Evolutionary conservation across 1,140 invertebrate genomes (phyloP), one percentile per base, ranked within the genome.

Genomic region (Hesperophylax magnus): DNA sequence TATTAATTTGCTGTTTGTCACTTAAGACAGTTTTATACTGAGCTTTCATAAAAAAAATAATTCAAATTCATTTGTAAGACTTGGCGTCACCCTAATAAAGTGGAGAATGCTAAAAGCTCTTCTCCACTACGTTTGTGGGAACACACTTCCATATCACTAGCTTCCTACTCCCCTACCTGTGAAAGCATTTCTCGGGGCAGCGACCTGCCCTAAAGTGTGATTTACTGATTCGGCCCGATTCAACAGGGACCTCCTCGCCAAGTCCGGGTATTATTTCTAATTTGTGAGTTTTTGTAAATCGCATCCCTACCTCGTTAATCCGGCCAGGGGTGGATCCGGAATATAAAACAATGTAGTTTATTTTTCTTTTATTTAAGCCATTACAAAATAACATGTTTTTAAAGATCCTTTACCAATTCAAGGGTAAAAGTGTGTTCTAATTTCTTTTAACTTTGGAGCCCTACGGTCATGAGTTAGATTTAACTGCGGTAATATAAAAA

Each of bases 231-330:
- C 34, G 20, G 76, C 79, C 58, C 34, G 18, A 60, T 54, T 39
- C 67, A 71, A 52, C 69, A 71, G 77, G 81, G 75, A 81, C 80
- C 22, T 27, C 9, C 61, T 27, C 58, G 22, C 27, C 67, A 79
- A 75, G 56, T 74, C 78, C 47, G 75, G 76, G 34, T 78, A 82
- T 82, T 78, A 82, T 82, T 82, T 79, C 81, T 82, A 82, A 82
- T 82, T 82, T 81, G 75, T 47, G 81, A 75, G 47, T 34, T 71
- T 79, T 78, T 78, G 34, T 72, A 79, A 79, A 79, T 71, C 47
- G 52, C 67, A 56, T 34, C 65, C 47, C 67, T 11, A 1, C 65
- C 52, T 7, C 8, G 52, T 34, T 71, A 71, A 79, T 71, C 61
- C 27, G 3, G 52, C n/a, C 52, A 60, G 53, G 24, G 56, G 5